Evolutionary conservation across 2,888 invertebrate genomes (phyloP).

Genomic region (Rapana venosa): DNA sequence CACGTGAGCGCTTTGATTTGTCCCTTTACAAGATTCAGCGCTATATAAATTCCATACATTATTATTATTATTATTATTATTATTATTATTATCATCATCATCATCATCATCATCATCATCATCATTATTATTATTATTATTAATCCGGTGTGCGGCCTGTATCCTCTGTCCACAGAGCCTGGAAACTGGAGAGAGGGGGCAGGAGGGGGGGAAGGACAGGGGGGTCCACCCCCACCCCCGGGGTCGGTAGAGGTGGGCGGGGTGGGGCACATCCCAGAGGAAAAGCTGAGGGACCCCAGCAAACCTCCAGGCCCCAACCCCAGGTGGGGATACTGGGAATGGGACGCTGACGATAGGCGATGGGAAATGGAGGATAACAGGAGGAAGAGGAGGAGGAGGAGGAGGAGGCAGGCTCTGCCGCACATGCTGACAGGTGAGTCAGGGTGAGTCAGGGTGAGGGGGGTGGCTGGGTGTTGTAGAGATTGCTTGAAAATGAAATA

Average conservation of each 20-base stretch:
- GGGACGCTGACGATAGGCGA: slow-evolving; percentile 19
- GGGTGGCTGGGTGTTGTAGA: no score
- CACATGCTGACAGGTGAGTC: slow-evolving; percentile 18
- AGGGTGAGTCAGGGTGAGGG: background rate
- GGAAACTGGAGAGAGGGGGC: no score
- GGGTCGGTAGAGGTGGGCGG: background rate
- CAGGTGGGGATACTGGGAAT: slow-evolving; percentile 39
- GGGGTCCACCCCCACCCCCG: background rate
- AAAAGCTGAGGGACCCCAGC: slow-evolving; percentile 31
- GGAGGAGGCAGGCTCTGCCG: background rate
- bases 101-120: no score
- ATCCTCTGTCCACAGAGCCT: no score
- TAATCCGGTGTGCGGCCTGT: no score
- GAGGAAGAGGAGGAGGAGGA: slow-evolving; percentile 19
- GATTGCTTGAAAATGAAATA: no score
- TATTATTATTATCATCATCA: no score
- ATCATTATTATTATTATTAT: no score
- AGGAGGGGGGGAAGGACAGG: background rate
- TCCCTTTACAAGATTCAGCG: no score
- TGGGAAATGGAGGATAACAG: slow-evolving; percentile 42
- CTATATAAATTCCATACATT: no score
- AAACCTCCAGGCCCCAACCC: slow-evolving; percentile 39
- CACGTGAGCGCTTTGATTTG: no score
- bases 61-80: no score
- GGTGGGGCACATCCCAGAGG: background rate